phyloP scores from a whole-genome alignment of 2,113 vertebrate genomes.

The Anhinga rufa region DNA sequence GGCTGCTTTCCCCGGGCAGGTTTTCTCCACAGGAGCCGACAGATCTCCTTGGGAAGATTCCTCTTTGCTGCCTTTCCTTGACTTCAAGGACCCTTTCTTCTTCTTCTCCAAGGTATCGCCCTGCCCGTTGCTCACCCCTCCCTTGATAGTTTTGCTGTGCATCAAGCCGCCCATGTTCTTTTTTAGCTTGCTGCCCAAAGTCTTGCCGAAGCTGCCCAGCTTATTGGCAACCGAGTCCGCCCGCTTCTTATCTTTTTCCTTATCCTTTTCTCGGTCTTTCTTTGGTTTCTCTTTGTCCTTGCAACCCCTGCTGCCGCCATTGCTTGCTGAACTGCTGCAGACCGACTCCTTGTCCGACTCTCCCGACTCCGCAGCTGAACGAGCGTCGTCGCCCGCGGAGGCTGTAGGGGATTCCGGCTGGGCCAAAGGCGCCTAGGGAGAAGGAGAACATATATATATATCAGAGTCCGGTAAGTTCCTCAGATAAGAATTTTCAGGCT shows the following conservation, averaged over 20 bases:
- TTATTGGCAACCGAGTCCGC: constrained; percentile 96
- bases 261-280: constrained; percentile 75
- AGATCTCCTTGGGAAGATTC: constrained; percentile 66
- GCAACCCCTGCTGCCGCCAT: constrained; percentile 63
- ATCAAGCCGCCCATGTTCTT: constrained; percentile 95
- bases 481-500: neutral
- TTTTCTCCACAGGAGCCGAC: constrained; percentile 63
- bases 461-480: neutral
- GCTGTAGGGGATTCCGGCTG: constrained; percentile 94
- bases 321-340: constrained; percentile 91
- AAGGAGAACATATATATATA: accelerated
- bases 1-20: neutral
- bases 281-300: constrained; percentile 75
- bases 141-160: constrained; percentile 78
- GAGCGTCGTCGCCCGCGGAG: constrained; percentile 86
- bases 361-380: constrained; percentile 86
- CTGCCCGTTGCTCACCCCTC: constrained; percentile 56
- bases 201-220: constrained; percentile 95
- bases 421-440: constrained; percentile 84
- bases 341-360: constrained; percentile 97
- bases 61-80: constrained; percentile 84
- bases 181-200: constrained; percentile 91
- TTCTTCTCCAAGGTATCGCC: constrained; percentile 82
- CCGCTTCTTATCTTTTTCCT: constrained; percentile 85
- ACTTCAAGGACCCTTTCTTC: constrained; percentile 87